Evolutionary conservation across 2,888 invertebrate genomes (phyloP).

Genomic region (Endomychus coccineus): DNA sequence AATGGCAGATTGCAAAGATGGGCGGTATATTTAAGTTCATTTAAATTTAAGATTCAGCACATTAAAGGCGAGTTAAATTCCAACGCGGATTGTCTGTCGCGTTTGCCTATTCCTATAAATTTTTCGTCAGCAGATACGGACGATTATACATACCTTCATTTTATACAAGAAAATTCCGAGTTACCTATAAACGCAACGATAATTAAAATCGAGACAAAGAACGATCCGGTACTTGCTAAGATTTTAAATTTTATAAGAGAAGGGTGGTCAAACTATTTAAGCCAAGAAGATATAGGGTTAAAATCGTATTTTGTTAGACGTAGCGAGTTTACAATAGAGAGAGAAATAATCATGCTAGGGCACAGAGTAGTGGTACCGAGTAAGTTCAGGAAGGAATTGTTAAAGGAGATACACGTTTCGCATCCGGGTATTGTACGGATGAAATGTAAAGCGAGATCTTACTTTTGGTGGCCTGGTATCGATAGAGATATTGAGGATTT

Average conservation of each 20-base stretch:
- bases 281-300: slow-evolving; percentile 4
- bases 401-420: slow-evolving; percentile 18
- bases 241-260: slow-evolving; percentile 3
- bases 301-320: slow-evolving; percentile 8
- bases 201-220: slow-evolving; percentile 1
- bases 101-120: slow-evolving; percentile 8
- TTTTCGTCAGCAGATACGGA: no score
- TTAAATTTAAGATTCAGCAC: slow-evolving; percentile 14
- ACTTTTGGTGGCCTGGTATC: slow-evolving; percentile 9
- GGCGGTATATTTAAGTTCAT: slow-evolving; percentile 16
- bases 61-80: slow-evolving; percentile 14
- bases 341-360: slow-evolving; percentile 12
- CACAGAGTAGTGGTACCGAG: slow-evolving; percentile 11
- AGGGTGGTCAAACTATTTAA: slow-evolving; percentile 1
- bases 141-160: slow-evolving; percentile 6
- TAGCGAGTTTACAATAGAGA: slow-evolving; percentile 9
- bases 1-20: slow-evolving; percentile 18
- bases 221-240: slow-evolving; percentile 1
- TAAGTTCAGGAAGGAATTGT: slow-evolving; percentile 5
- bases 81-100: slow-evolving; percentile 13
- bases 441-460: slow-evolving; percentile 9
- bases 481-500: slow-evolving; percentile 9
- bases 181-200: slow-evolving; percentile 4
- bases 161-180: slow-evolving; percentile 3
- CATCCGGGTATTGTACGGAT: slow-evolving; percentile 18